Evolutionary conservation across 1,140 invertebrate genomes (phyloP).

Genomic region (Conus ventricosus): DNA sequence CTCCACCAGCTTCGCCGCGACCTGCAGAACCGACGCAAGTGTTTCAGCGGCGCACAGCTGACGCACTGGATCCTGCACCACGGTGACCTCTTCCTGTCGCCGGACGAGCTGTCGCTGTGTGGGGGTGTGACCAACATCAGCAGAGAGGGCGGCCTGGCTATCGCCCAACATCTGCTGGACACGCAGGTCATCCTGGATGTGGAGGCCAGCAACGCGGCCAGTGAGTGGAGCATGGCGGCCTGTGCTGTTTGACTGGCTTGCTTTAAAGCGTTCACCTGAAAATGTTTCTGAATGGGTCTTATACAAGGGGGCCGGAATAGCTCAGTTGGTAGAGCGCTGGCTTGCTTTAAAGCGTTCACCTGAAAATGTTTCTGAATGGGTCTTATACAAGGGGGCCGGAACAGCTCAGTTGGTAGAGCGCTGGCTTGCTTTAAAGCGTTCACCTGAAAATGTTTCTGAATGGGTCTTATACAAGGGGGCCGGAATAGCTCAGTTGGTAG

Average conservation of each 20-base stretch:
- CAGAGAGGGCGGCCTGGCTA: constrained; percentile 42
- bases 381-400: too few relatives aligned
- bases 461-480: background rate
- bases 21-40: constrained; percentile 61
- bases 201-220: constrained; percentile 39
- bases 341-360: too few relatives aligned
- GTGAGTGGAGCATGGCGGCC: background rate
- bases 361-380: too few relatives aligned
- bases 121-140: background rate
- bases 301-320: too few relatives aligned
- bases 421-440: too few relatives aligned
- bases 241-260: too few relatives aligned
- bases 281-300: too few relatives aligned
- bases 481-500: too few relatives aligned
- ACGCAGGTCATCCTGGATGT: constrained; percentile 54
- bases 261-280: too few relatives aligned
- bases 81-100: constrained; percentile 39
- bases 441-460: too few relatives aligned
- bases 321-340: too few relatives aligned
- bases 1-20: constrained; percentile 60
- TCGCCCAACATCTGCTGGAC: constrained; percentile 57
- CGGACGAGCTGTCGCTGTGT: constrained; percentile 25
- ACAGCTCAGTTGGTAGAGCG: too few relatives aligned
- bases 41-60: constrained; percentile 64
- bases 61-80: constrained; percentile 62